These are phyloP conservation scores for Callocephalon fimbriatum DNA, from an alignment of 2,113 vertebrate species.

Conservation along the genomic window DNA sequence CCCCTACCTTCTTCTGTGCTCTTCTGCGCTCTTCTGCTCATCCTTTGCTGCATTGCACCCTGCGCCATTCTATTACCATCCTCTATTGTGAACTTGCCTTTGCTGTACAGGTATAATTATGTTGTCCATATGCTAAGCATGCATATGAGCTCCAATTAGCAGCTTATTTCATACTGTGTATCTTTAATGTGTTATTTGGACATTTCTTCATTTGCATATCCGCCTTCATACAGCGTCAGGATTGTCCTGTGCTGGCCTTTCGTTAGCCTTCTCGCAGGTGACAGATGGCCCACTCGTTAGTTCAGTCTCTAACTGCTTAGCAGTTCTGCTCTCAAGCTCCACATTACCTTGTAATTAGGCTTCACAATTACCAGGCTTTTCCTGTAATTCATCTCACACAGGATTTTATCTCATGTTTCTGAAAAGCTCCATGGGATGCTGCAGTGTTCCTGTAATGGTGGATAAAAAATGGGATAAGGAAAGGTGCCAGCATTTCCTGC, in stretches of 20 bases:
- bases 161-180: background rate
- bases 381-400: background rate
- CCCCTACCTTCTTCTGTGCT: fast-evolving
- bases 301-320: background rate
- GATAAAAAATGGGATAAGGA: background rate
- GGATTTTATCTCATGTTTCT: background rate
- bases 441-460: fast-evolving
- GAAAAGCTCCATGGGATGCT: background rate
- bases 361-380: background rate
- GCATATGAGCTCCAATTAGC: background rate
- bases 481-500: background rate
- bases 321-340: conserved; percentile 1
- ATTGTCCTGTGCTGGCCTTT: background rate
- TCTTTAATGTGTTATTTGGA: background rate
- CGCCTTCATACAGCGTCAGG: background rate
- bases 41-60: fast-evolving
- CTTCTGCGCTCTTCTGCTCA: background rate
- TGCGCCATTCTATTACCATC: fast-evolving
- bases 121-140: background rate
- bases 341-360: background rate
- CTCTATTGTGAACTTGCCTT: background rate
- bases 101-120: background rate
- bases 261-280: background rate
- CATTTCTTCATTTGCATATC: background rate
- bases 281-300: background rate